These are phyloP conservation scores for Octopus bimaculoides DNA, from an alignment of 1,140 invertebrate genomes.

Conservation along the genomic window DNA sequence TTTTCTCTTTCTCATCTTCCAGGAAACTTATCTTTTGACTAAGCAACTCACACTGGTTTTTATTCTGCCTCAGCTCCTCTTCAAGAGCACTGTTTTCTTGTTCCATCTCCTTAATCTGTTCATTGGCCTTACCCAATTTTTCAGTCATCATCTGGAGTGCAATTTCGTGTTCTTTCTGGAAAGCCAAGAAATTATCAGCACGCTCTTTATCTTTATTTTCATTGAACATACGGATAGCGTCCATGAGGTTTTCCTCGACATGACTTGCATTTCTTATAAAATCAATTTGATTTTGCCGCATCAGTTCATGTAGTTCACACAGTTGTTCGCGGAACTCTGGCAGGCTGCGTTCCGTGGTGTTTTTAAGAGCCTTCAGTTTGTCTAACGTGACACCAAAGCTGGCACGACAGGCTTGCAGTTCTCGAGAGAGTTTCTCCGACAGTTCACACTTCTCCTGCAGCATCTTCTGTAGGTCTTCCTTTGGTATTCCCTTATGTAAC, in stretches of 20 bases:
- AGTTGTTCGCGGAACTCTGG: background rate
- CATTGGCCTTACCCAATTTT: slow-evolving; percentile 14
- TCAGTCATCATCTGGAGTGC: slow-evolving; percentile 14
- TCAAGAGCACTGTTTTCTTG: background rate
- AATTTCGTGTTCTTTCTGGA: slow-evolving; percentile 23
- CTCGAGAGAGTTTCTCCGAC: slow-evolving; percentile 12
- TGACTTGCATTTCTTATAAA: background rate
- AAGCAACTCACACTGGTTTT: slow-evolving; percentile 7
- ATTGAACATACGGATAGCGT: slow-evolving; percentile 12
- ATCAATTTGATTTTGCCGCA: slow-evolving; percentile 54
- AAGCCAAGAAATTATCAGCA: slow-evolving; percentile 16
- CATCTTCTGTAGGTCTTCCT: slow-evolving; percentile 21
- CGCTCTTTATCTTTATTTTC: slow-evolving; percentile 18
- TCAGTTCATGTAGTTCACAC: slow-evolving; percentile 57
- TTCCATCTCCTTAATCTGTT: slow-evolving; percentile 11
- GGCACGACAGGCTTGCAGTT: slow-evolving; percentile 14
- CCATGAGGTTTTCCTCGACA: slow-evolving; percentile 14
- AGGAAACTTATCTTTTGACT: slow-evolving; percentile 13
- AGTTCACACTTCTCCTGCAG: slow-evolving; percentile 27
- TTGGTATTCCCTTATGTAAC: slow-evolving; percentile 25
- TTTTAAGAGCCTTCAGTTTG: slow-evolving; percentile 1
- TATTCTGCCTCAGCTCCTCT: slow-evolving; percentile 10
- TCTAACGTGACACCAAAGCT: background rate
- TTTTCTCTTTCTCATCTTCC: slow-evolving; percentile 18
- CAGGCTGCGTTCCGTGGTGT: background rate